Evolutionary conservation across 2,888 invertebrate genomes (phyloP).

Genomic region (Isoperla grammatica): DNA sequence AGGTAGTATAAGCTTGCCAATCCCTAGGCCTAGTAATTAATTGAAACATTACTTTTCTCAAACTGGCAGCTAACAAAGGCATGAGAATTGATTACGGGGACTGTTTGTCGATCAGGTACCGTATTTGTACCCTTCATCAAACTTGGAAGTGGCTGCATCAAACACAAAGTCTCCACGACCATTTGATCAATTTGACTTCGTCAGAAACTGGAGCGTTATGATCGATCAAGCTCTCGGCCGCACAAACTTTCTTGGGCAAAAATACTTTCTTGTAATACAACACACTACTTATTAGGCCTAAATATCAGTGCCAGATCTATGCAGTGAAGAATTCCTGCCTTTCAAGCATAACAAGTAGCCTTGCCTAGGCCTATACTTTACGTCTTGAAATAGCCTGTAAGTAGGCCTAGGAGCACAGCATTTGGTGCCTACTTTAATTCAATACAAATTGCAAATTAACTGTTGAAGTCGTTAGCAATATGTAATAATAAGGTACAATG

Average conservation of each 20-base stretch:
- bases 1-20: too few species aligned
- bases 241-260: constrained; percentile 8
- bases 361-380: too few species aligned
- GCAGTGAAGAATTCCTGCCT: too few species aligned
- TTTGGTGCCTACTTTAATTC: neutral
- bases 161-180: constrained; percentile 82
- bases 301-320: too few species aligned
- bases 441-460: too few species aligned
- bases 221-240: constrained; percentile 3
- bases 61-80: constrained; percentile 27
- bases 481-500: constrained; percentile 1
- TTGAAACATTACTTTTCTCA: constrained; percentile 12
- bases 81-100: constrained; percentile 57
- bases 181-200: constrained; percentile 73
- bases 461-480: neutral
- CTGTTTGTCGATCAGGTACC: constrained; percentile 83
- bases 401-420: neutral
- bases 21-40: too few species aligned
- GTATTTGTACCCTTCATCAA: constrained; percentile 82
- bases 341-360: too few species aligned
- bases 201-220: constrained; percentile 53
- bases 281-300: constrained; percentile 1
- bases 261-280: constrained; percentile 8
- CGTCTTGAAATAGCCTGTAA: too few species aligned
- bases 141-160: constrained; percentile 95